phyloP scores from a whole-genome alignment of 2,888 invertebrate species.

The Drosophila phalerata region DNA sequence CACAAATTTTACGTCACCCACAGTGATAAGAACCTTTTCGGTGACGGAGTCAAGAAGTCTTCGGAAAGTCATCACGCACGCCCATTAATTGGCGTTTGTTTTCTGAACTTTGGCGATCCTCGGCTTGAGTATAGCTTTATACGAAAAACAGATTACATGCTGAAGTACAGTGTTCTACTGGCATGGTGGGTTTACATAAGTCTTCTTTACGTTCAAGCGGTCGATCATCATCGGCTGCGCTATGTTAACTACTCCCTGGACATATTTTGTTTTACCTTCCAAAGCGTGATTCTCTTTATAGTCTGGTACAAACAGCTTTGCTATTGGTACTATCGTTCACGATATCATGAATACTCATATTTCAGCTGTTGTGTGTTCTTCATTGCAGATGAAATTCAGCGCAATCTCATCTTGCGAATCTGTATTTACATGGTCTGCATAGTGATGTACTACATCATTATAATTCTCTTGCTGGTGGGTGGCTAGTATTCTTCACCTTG shows the following conservation, averaged over 20 bases:
- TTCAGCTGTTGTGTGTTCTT: slow-evolving; percentile 42
- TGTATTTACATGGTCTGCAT: slow-evolving; percentile 89
- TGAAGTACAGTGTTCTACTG: slow-evolving; percentile 91
- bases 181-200: slow-evolving; percentile 87
- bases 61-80: not conserved
- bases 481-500: not conserved
- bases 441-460: slow-evolving; percentile 87
- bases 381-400: slow-evolving; percentile 87
- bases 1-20: not conserved
- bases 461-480: slow-evolving; percentile 49
- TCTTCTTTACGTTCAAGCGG: slow-evolving; percentile 86
- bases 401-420: slow-evolving; percentile 88
- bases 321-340: slow-evolving; percentile 87
- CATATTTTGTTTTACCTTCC: not conserved
- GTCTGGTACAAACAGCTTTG: slow-evolving; percentile 92
- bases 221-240: not conserved
- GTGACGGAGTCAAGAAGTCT: not conserved
- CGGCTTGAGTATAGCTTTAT: slow-evolving; percentile 90
- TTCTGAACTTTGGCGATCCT: slow-evolving; percentile 88
- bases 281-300: slow-evolving; percentile 88
- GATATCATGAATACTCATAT: not conserved
- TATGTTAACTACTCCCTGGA: not conserved
- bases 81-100: slow-evolving; percentile 83
- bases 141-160: slow-evolving; percentile 91
- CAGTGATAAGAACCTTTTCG: not conserved